Evolutionary conservation across 2,113 vertebrate genomes (phyloP).

Genomic region (Potamarius usumacintae): DNA sequence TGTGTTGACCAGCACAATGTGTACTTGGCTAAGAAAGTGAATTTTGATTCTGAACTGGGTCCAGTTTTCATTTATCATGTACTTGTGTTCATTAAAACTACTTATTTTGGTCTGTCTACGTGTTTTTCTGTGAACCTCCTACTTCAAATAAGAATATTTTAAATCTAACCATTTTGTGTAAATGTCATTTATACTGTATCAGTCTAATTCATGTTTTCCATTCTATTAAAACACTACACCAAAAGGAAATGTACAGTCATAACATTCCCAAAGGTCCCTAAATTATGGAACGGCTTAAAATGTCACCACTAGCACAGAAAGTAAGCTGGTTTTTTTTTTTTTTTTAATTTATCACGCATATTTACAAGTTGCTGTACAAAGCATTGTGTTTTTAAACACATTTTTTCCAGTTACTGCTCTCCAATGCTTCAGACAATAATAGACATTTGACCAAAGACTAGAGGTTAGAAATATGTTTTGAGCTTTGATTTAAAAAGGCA

Average conservation of each 20-base stretch:
- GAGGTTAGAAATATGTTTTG: neutral
- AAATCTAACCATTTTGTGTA: neutral
- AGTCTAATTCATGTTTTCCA: neutral
- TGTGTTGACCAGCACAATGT: too few species aligned
- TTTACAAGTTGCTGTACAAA: neutral
- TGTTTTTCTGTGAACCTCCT: neutral
- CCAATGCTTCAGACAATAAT: neutral
- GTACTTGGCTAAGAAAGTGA: too few species aligned
- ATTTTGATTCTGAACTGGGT: neutral
- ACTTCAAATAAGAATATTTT: slow-evolving; percentile 6
- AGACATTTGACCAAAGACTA: neutral
- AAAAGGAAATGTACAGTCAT: neutral
- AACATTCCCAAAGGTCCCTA: neutral
- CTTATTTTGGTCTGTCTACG: neutral
- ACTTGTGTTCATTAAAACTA: neutral
- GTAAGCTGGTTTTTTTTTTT: too few species aligned
- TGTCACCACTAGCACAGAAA: neutral
- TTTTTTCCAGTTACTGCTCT: neutral
- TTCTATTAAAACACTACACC: neutral
- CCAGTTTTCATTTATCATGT: slow-evolving; percentile 7
- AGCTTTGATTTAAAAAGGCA: neutral
- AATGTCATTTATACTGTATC: neutral
- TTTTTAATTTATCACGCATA: neutral
- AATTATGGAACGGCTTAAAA: neutral
- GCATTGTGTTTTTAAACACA: neutral